Base-by-base conservation (phyloP, 1,140 invertebrate species). In the Hetaerina americana region DNA sequence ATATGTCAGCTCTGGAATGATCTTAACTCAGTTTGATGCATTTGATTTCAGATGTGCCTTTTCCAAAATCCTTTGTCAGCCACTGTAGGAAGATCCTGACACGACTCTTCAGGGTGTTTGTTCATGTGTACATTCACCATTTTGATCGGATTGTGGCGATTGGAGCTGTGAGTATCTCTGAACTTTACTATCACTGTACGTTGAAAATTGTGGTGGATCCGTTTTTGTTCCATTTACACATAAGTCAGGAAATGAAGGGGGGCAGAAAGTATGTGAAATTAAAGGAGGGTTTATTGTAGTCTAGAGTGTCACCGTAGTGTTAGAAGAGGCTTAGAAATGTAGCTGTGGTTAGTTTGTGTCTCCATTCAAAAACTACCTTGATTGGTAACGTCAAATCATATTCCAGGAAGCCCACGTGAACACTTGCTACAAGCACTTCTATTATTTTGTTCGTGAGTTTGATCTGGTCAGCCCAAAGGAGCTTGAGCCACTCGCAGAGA, bases 101-200 rank as follows among this genome's bases (percentile, higher is more conserved):
- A 0, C 83, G 95, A 72, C 81, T 97, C n/a, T 97, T 95, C 79
- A 83, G 95, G 76, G 94, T 97, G 0, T 97, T 97, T 84, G 95
- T 97, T 0, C 95, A 97, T 82, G 93, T 97, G n/a, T 97, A 97
- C 79, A 96, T 97, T 75, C 95, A 97, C 82, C 95, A 97, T 82
- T 97, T 97, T 84, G 94, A 97, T 80, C 86, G 92, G 77, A 87
- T 97, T 73, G 88, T 94, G 28, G 86, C 89, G 26, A 91, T 96
- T 76, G 92, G 92, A 78, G 94, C 94, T 40, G 93, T 95, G 86
- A 90, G 85, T 85, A 73, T 31, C 40, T 66, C 26, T 70, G 2
- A 57, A 57, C 22, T 10, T 12, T 57, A 2, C 15, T n/a, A n/a
- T n/a, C n/a, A n/a, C n/a, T n/a, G n/a, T n/a, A n/a, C n/a, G n/a